These are phyloP conservation scores for Etia nguti DNA, from an alignment of 2,113 vertebrate genomes.

Conservation along the genomic window DNA sequence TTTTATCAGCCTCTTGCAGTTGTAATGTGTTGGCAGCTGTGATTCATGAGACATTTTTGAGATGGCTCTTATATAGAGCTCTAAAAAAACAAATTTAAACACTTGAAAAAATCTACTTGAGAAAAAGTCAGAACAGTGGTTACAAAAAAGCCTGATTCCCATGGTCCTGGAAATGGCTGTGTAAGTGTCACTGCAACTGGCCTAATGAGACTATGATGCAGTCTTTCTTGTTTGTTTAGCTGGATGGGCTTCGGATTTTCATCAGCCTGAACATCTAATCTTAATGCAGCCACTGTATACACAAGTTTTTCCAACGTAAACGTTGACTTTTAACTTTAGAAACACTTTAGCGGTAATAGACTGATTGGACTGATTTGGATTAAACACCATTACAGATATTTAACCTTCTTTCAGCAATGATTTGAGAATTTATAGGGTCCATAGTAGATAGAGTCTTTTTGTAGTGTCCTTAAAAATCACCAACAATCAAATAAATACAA, in stretches of 20 bases:
- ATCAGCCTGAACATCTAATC: slow-evolving; percentile 1
- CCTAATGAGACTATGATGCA: background rate
- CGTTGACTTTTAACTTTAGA: background rate
- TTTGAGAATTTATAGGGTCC: background rate
- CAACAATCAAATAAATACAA: background rate
- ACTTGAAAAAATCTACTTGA: background rate
- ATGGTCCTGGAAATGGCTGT: background rate
- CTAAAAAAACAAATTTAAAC: background rate
- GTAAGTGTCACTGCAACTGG: background rate
- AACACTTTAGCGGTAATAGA: background rate
- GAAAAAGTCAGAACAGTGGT: background rate
- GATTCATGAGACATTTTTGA: background rate
- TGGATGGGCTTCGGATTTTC: background rate
- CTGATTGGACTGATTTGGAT: background rate
- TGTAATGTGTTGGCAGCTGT: background rate
- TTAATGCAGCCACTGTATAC: slow-evolving; percentile 2
- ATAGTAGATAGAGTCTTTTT: background rate
- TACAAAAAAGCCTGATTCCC: slow-evolving; percentile 3
- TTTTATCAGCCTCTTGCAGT: background rate
- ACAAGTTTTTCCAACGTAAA: background rate
- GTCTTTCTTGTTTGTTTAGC: slow-evolving; percentile 36
- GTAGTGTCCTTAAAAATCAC: background rate
- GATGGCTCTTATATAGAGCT: background rate
- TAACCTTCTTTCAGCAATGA: background rate
- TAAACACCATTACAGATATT: background rate